phyloP scores from a whole-genome alignment of 2,888 invertebrate species.

The Diadegma fenestrale region DNA sequence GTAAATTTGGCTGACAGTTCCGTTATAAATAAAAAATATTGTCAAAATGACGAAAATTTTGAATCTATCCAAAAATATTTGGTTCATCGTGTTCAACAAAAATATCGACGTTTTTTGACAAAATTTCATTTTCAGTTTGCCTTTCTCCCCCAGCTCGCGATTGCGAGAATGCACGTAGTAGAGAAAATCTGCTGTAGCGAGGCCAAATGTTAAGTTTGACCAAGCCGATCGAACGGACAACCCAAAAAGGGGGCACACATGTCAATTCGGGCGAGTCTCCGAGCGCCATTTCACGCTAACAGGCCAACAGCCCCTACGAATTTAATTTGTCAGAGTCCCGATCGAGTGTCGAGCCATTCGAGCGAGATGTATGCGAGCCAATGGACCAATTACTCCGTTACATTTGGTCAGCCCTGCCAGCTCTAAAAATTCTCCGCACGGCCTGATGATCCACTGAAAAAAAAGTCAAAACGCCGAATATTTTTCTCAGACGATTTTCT shows the following conservation, averaged over 20 bases:
- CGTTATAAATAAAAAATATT: no score
- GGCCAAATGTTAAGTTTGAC: constrained; percentile 73
- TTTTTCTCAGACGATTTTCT: constrained; percentile 1
- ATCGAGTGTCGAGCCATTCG: neutral
- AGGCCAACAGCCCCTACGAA: constrained; percentile 68
- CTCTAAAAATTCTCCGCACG: neutral
- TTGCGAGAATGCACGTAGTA: constrained; percentile 42
- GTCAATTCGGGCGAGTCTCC: constrained; percentile 74
- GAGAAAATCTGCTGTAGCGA: constrained; percentile 71
- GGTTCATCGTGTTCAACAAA: no score
- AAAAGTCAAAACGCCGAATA: constrained; percentile 22
- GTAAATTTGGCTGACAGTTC: no score
- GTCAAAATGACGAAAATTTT: no score
- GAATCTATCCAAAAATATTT: no score
- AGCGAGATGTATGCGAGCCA: neutral
- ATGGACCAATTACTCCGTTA: constrained; percentile 31
- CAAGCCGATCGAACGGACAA: constrained; percentile 14
- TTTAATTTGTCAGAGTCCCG: constrained; percentile 73
- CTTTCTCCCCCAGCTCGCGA: constrained; percentile 63
- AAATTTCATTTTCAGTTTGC: no score
- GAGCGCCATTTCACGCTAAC: constrained; percentile 79
- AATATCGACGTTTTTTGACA: no score
- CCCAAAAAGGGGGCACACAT: constrained; percentile 70
- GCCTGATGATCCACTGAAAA: constrained; percentile 22
- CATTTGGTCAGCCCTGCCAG: neutral